Evolutionary conservation across 2,797 vertebrate species (phyloP).

Genomic region (Diglossa cyanea): DNA sequence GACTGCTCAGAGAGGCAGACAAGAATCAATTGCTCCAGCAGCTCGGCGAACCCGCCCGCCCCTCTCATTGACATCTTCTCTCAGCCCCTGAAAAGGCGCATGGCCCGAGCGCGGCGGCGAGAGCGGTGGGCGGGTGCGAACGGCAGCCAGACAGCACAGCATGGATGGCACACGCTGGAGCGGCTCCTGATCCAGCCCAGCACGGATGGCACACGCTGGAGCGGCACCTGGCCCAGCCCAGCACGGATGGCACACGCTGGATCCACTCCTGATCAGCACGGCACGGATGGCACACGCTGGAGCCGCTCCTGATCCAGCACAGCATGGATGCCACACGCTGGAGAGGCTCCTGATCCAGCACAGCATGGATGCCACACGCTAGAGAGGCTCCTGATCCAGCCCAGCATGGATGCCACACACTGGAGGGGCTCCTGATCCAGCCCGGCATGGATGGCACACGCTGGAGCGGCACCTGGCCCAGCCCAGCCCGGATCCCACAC

Average conservation of each 20-base stretch:
- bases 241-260: accelerated
- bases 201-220: accelerated
- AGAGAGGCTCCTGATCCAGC: too few species aligned
- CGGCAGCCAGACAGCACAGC: neutral
- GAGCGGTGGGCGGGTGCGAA: neutral
- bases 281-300: accelerated
- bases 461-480: neutral
- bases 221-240: accelerated
- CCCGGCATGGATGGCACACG: neutral
- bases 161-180: neutral
- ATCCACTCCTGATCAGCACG: accelerated
- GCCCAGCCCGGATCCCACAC: neutral
- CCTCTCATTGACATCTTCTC: conserved; percentile 33
- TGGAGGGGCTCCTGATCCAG: neutral
- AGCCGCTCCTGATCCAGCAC: neutral
- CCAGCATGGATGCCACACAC: neutral
- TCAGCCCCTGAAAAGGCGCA: conserved; percentile 8
- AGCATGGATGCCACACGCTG: neutral
- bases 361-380: too few species aligned
- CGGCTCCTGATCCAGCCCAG: accelerated
- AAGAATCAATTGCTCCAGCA: conserved; percentile 35
- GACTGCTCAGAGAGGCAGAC: neutral
- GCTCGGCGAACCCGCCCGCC: conserved; percentile 27
- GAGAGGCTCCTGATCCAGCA: too few species aligned
- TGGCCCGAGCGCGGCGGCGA: neutral